Percentiles rank a stretch among this genome's conserved stretches.
Evolutionary conservation across 1,140 invertebrate species (phyloP).

Genomic region (Sitophilus oryzae): DNA sequence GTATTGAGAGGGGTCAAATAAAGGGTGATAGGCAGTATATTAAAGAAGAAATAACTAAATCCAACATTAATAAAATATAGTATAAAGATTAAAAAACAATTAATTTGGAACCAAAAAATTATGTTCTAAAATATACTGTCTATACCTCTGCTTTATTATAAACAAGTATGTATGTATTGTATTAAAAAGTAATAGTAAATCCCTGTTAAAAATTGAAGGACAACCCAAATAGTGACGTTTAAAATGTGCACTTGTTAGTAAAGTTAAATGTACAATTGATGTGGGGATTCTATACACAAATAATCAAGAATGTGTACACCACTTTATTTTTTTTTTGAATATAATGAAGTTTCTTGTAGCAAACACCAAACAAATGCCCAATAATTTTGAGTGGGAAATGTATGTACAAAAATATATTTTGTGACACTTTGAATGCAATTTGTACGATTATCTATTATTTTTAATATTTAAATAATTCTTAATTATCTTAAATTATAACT

Average conservation of each 20-base stretch:
- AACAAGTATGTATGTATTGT: no score
- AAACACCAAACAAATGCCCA: not conserved
- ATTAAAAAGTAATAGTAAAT: no score
- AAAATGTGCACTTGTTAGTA: slow-evolving; percentile 1
- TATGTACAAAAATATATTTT: not conserved
- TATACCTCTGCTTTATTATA: no score
- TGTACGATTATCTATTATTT: not conserved
- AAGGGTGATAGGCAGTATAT: no score
- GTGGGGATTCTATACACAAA: slow-evolving; percentile 1
- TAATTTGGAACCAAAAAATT: no score
- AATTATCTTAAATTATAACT: not conserved
- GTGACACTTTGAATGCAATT: not conserved
- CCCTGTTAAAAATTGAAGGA: not conserved
- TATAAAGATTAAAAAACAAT: no score
- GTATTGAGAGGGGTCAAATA: no score
- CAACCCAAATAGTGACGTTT: not conserved
- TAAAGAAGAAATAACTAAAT: no score
- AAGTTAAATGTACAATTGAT: slow-evolving; percentile 6
- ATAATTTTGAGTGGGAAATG: not conserved
- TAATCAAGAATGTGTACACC: not conserved
- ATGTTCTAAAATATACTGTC: no score
- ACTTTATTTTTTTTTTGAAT: no score
- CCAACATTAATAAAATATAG: no score
- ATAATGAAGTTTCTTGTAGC: not conserved
- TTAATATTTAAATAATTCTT: not conserved